Evolutionary conservation across 2,888 invertebrate genomes (phyloP).

Genomic region (Aspidiotus destructor): DNA sequence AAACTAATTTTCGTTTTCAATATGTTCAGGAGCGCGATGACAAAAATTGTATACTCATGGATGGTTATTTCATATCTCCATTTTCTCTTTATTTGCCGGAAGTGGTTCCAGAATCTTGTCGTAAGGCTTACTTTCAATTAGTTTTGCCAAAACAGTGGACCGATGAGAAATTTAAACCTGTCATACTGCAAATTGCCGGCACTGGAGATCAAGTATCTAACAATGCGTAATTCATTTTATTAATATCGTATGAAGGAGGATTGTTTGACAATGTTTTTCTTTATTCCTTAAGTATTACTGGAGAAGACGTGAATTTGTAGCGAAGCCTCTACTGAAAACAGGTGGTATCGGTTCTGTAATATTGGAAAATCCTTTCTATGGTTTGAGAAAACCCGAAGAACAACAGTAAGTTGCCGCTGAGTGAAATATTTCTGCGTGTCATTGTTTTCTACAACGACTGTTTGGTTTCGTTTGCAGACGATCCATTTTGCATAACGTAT

Average conservation of each 20-base stretch:
- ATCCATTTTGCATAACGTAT: conserved; percentile 86
- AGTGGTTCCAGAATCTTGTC: conserved; percentile 72
- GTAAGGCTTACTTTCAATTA: conserved; percentile 74
- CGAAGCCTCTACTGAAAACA: conserved; percentile 79
- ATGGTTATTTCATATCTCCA: conserved; percentile 82
- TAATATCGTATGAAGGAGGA: not conserved
- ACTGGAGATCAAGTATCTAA: conserved; percentile 91
- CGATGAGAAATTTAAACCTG: conserved; percentile 57
- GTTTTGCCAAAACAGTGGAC: conserved; percentile 72
- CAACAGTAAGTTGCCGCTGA: conserved; percentile 52
- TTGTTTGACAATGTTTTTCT: not conserved
- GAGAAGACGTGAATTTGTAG: conserved; percentile 80
- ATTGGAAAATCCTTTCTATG: conserved; percentile 94
- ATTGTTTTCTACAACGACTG: conserved; percentile 1
- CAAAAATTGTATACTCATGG: conserved; percentile 62
- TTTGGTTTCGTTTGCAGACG: conserved; percentile 50
- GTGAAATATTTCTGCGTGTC: not conserved
- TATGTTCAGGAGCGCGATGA: conserved; percentile 56
- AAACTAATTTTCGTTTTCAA: not conserved
- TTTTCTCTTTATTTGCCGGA: conserved; percentile 72
- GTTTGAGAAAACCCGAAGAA: conserved; percentile 73
- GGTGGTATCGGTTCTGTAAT: conserved; percentile 85
- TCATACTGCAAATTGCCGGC: conserved; percentile 91
- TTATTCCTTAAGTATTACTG: conserved; percentile 68
- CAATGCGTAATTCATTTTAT: not conserved